A percentile compares a stretch with the other conserved stretches of the same genome.
These are phyloP conservation scores for Psylliodes chrysocephalus DNA, from an alignment of 2,888 invertebrate genomes.

Conservation along the genomic window DNA sequence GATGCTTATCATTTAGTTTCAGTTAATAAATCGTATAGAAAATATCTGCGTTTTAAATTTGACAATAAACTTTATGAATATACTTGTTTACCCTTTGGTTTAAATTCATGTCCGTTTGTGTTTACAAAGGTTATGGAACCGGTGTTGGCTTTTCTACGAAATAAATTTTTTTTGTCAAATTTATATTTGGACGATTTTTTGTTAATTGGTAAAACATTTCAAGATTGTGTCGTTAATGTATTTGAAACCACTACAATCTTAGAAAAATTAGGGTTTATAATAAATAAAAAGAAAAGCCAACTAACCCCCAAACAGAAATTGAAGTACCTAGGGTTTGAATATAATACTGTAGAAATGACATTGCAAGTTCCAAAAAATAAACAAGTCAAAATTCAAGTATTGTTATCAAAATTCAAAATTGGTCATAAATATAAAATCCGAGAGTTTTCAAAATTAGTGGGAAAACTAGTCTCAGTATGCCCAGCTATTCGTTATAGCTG, in stretches of 20 bases:
- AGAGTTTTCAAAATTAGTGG: background rate
- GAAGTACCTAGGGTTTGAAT: slow-evolving; percentile 6
- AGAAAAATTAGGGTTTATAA: background rate
- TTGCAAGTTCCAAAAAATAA: background rate
- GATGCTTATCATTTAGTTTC: slow-evolving; percentile 10
- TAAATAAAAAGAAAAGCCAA: background rate
- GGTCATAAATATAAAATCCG: background rate
- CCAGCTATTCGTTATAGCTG: slow-evolving; percentile 12
- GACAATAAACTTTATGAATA: slow-evolving; percentile 12
- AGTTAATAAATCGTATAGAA: background rate
- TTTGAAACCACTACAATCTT: no score
- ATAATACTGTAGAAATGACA: background rate
- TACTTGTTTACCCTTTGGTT: slow-evolving; percentile 16
- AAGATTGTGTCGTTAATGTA: no score
- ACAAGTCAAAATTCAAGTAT: no score
- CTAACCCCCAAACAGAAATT: background rate
- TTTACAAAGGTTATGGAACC: slow-evolving; percentile 49
- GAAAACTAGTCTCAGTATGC: background rate
- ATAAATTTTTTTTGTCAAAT: slow-evolving; percentile 28
- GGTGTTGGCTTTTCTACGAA: slow-evolving; percentile 29
- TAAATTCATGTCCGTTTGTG: slow-evolving; percentile 2
- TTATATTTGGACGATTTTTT: slow-evolving; percentile 41
- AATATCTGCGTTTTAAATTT: slow-evolving; percentile 13
- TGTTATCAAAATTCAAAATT: no score
- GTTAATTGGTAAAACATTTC: slow-evolving; percentile 16